phyloP scores from a whole-genome alignment of 2,888 invertebrate genomes.

The Microdon myrmicae region DNA sequence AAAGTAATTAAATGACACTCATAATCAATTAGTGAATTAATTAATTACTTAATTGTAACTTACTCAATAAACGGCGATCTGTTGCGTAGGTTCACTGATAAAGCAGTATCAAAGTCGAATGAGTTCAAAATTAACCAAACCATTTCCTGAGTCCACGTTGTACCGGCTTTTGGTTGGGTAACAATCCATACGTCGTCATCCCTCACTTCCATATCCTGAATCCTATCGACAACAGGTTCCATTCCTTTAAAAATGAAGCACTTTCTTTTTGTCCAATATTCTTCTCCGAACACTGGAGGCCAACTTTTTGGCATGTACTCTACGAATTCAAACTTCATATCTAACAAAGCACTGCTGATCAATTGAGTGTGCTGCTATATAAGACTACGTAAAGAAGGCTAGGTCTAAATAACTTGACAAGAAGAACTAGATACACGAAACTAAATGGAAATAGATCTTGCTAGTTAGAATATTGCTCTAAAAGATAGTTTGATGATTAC shows the following conservation, averaged over 20 bases:
- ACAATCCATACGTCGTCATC: constrained; percentile 62
- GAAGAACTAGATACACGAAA: too few relatives aligned
- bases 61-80: constrained; percentile 59
- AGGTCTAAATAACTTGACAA: too few relatives aligned
- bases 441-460: too few relatives aligned
- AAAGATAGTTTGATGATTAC: background rate
- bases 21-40: background rate
- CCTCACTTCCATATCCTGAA: constrained; percentile 57
- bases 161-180: constrained; percentile 59
- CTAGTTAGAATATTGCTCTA: too few relatives aligned
- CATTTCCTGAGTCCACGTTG: constrained; percentile 64
- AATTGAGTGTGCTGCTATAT: too few relatives aligned
- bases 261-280: constrained; percentile 56
- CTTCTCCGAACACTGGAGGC: constrained; percentile 48
- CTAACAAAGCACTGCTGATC: too few relatives aligned
- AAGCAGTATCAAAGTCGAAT: constrained; percentile 58
- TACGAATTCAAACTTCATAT: background rate
- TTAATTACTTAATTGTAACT: constrained; percentile 14
- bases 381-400: too few relatives aligned
- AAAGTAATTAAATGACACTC: too few relatives aligned
- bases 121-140: constrained; percentile 59
- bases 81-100: constrained; percentile 52
- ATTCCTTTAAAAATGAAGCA: constrained; percentile 19
- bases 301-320: constrained; percentile 40
- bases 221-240: constrained; percentile 31